Base-by-base conservation (phyloP, 1,140 invertebrate species). In the Diorhabda sublineata region DNA sequence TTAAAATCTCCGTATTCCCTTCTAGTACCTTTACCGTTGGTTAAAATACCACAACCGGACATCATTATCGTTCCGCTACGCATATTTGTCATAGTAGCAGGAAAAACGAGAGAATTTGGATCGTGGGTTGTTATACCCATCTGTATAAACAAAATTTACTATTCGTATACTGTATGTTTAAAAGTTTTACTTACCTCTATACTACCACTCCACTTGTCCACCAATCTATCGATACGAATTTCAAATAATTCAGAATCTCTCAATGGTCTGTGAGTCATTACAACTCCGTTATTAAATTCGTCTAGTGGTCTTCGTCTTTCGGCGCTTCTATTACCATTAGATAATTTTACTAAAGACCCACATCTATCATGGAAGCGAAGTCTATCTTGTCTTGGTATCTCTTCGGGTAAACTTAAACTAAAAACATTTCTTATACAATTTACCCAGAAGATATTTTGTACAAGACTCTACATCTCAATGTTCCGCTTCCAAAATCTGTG, bases 61-160 rank as follows among this genome's bases (percentile, higher is more conserved):
- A 98, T 97, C 93, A 98, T 97, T 3, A 95, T 95, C 3, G 95
- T 97, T 2, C 96, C 95, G 9, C 92, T 92, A 67, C 94, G 87
- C 90, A 98, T 93, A 81, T 98, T 97, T 2, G 96, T 98, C 95
- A 98, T 97, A 8, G 96, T 98, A 2, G 94, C 94, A 42, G 96
- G 96, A 82, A 97, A 97, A 60, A 96, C 91, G 67, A 98, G 84
- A 0, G 89, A 88, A 3, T 89, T 88, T 41, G 96, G 95, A 83
- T 95, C 95, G 77, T 98, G 96, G 47, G 93, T 95, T 0, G 95
- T 98, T 6, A 98, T 92, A 9, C 96, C 96, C 67, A 98, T 94
- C 84, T 86, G 58, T 7, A 77, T 73, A 66, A 66, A 70, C 26
- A 44, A 67, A 6, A 8, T 62, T 47, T 52, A 52, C n/a, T 52